phyloP scores from a whole-genome alignment of 2,797 vertebrate genomes.

The Enteromius viviparus region DNA sequence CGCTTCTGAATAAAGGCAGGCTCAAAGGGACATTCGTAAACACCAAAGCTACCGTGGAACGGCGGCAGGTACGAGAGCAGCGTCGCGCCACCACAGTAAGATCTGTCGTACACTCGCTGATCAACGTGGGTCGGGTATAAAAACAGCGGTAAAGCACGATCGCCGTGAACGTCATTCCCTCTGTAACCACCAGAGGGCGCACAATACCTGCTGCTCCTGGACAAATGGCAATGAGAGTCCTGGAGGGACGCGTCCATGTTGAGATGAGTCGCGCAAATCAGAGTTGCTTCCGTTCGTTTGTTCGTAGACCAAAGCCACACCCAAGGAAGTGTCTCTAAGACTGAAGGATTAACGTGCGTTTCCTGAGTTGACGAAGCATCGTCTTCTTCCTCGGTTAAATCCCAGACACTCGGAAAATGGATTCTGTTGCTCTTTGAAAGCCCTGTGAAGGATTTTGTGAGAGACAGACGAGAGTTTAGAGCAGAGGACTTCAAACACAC shows the following conservation, averaged over 20 bases:
- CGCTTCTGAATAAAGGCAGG: slow-evolving; percentile 86
- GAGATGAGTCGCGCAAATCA: slow-evolving; percentile 67
- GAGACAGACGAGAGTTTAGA: slow-evolving; percentile 17
- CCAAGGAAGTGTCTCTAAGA: slow-evolving; percentile 1
- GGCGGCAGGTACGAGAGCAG: slow-evolving; percentile 77
- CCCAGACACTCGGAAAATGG: not conserved
- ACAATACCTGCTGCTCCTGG: slow-evolving; percentile 62
- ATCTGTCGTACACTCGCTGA: slow-evolving; percentile 68
- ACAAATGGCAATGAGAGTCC: slow-evolving; percentile 60
- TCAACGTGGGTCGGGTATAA: slow-evolving; percentile 72
- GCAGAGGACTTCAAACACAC: slow-evolving; percentile 20
- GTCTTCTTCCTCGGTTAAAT: slow-evolving; percentile 24
- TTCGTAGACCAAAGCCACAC: slow-evolving; percentile 7
- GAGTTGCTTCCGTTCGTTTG: not conserved
- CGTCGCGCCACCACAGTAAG: slow-evolving; percentile 60
- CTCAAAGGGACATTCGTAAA: slow-evolving; percentile 82
- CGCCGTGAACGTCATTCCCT: slow-evolving; percentile 51
- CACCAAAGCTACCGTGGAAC: slow-evolving; percentile 74
- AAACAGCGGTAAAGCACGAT: slow-evolving; percentile 71
- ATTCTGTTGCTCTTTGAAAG: slow-evolving; percentile 26
- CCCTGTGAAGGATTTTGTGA: slow-evolving; percentile 29
- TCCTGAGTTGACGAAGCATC: slow-evolving; percentile 28
- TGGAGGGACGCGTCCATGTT: slow-evolving; percentile 67
- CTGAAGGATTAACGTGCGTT: slow-evolving; percentile 12
- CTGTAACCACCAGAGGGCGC: slow-evolving; percentile 66